Conservation (phyloP, 53 echinoderm and acorn worm genomes). For the Echinarachnius parma region DNA sequence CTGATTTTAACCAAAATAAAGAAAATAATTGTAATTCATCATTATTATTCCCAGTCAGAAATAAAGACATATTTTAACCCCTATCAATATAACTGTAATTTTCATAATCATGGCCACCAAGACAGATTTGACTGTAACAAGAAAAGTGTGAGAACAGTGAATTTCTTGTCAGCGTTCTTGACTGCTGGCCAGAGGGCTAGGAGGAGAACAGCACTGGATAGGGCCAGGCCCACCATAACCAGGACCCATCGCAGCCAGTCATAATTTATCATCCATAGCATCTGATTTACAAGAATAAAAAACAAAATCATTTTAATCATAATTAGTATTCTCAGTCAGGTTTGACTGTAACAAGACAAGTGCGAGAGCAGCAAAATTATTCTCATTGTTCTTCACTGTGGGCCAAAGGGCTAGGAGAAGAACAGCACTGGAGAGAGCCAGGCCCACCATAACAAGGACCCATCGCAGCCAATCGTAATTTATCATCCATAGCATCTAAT, state of each 20-base stretch:
- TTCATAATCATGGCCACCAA: no score
- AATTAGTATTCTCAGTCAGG: no score
- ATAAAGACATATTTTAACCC: no score
- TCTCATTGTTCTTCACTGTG: conserved; percentile 62
- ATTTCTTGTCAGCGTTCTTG: conserved; percentile 67
- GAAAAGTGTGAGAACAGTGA: conserved; percentile 52
- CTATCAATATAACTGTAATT: no score
- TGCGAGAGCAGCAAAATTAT: conserved; percentile 62
- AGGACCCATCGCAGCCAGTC: conserved; percentile 61
- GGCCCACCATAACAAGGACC: conserved; percentile 61
- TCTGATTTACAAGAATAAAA: no score
- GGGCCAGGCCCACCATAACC: conserved; percentile 59
- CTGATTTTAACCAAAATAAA: no score
- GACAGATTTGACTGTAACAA: no score
- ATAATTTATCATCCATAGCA: conserved; percentile 62
- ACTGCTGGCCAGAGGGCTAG: conserved; percentile 79
- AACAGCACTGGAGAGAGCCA: conserved; percentile 67
- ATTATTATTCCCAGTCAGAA: no score
- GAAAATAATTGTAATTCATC: no score
- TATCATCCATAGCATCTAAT: conserved; percentile 75
- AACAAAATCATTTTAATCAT: no score
- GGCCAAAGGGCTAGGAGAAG: conserved; percentile 80
- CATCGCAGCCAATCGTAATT: conserved; percentile 54
- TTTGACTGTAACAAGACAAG: no score
- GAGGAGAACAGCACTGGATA: conserved; percentile 72